Conservation (phyloP, 2,113 vertebrate genomes). For the Meles meles region DNA sequence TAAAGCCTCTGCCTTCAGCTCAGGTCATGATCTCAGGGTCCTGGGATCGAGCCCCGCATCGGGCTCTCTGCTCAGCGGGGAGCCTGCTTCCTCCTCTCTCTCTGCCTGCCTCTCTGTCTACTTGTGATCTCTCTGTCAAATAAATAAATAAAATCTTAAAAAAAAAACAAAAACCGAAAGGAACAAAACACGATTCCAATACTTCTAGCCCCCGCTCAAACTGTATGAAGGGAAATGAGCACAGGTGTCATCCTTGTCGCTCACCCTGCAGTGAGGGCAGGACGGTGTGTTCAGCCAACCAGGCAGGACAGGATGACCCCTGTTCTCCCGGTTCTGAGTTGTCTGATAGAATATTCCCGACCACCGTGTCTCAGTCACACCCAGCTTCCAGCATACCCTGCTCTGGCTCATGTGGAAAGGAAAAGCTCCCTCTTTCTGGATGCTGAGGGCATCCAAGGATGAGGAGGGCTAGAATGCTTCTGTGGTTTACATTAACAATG, state of each 20-base stretch:
- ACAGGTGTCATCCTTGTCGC: background rate
- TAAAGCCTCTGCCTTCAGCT: no score
- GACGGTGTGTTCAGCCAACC: background rate
- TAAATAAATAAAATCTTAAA: no score
- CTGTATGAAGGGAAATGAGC: background rate
- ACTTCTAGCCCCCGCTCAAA: background rate
- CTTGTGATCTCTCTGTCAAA: no score
- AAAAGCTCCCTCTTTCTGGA: background rate
- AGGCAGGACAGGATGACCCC: no score
- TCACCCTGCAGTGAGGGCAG: no score
- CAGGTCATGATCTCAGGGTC: no score
- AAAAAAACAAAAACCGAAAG: conserved; percentile 19
- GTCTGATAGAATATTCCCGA: no score
- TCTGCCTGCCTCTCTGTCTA: no score
- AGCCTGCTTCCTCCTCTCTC: no score
- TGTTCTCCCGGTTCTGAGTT: background rate
- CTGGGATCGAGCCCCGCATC: no score
- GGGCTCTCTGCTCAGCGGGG: no score
- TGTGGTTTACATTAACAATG: background rate
- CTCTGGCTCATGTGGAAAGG: background rate
- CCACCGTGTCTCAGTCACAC: background rate
- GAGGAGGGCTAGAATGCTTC: background rate
- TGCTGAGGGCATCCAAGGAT: background rate
- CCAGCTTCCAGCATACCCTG: background rate
- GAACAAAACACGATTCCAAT: background rate